phyloP scores from a whole-genome alignment of 2,113 vertebrate species.

The Globicephala melas region DNA sequence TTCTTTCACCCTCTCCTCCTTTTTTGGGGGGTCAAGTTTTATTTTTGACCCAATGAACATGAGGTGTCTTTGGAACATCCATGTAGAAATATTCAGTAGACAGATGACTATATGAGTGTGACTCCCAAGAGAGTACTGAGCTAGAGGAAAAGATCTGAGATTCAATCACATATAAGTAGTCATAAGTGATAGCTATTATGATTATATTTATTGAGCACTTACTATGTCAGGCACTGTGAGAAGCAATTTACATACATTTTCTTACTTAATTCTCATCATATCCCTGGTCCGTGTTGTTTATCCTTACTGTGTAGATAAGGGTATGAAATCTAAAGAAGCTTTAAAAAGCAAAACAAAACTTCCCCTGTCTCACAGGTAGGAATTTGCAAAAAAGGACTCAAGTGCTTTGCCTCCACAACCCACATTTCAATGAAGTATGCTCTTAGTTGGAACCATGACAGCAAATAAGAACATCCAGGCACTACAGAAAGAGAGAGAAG shows the following conservation, averaged over 20 bases:
- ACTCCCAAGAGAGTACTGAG: not conserved
- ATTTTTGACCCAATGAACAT: not conserved
- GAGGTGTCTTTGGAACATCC: not conserved
- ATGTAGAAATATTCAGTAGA: not conserved
- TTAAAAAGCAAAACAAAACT: not conserved
- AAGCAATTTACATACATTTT: constrained; percentile 3
- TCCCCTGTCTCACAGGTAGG: not conserved
- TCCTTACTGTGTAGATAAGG: not conserved
- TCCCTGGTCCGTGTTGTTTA: not conserved
- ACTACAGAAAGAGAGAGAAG: not conserved
- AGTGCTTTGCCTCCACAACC: not conserved
- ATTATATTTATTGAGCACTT: not conserved
- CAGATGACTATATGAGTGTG: not conserved
- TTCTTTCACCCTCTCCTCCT: not conserved
- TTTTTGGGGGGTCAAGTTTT: not conserved
- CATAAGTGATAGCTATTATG: not conserved
- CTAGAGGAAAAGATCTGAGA: not conserved
- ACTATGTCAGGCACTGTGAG: not conserved
- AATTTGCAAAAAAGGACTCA: not conserved
- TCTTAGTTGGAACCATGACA: not conserved
- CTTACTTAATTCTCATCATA: not conserved
- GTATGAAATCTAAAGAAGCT: not conserved
- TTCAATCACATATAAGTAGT: not conserved
- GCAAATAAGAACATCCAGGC: not conserved
- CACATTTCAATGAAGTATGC: not conserved